Evolutionary conservation across 2,113 vertebrate species (phyloP), one percentile per base, ranked within the genome.

Genomic region (Beaufortia kweichowensis): DNA sequence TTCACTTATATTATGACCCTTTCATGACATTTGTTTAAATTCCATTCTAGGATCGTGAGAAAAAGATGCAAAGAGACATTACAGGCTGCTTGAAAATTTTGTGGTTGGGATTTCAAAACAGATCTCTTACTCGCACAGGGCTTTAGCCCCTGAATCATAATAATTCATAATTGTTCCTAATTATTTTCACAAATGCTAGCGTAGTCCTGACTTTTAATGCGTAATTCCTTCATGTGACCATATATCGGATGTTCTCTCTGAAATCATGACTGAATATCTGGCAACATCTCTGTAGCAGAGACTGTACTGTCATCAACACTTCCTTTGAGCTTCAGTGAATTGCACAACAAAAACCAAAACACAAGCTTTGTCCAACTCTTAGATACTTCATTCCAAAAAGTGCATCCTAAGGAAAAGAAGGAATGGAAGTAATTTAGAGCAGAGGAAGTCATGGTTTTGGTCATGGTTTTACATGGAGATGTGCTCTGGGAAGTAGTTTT

Each of bases 301-400:
- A 29, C 67, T 48, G 56, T 64, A 59, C 23, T 46, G 15, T 64
- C 50, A 70, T 76, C 66, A 69, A 64, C 48, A 65, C 65, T 70
- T 76, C 46, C 61, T 79, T 67, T 28, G 61, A 76, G 75, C 67
- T 67, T 21, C 67, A 74, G 55, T 43, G 68, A 53, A 31, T 68
- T 83, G 77, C 74, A 76, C 81, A 82, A 79, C 70, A 67, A 64
- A 69, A 68, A 76, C 35, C n/a, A 35, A 74, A 75, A 64, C 60
- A 26, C 59, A 55, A 61, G 39, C 33, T 31, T 9, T 23, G 26
- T 65, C 64, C 28, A 67, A 62, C n/a, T 64, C 29, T 55, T 23
- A 73, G 60, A 65, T 33, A 72, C n/a, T n/a, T n/a, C n/a, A 3
- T 65, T 76, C 75, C 76, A 48, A 71, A 78, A 62, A 55, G 59